Percentiles rank a stretch among this genome's conserved stretches.
Evolutionary conservation across 1,140 invertebrate genomes (phyloP).

Genomic region (Hyposmocoma kahamanoa): DNA sequence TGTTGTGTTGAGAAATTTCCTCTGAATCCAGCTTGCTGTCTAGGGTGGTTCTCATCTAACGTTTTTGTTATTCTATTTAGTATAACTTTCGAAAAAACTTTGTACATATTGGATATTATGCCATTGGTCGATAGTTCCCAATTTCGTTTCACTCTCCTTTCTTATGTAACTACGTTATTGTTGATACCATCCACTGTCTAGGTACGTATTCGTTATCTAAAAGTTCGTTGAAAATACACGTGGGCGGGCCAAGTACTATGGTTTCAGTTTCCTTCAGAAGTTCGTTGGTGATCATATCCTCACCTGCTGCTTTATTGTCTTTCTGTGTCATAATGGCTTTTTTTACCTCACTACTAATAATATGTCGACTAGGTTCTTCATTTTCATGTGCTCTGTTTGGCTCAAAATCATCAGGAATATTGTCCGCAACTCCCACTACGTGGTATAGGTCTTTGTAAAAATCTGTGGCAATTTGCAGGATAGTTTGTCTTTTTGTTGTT

Average conservation of each 20-base stretch:
- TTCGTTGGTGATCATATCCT: not conserved
- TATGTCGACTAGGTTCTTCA: not conserved
- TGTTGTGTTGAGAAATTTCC: not conserved
- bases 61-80: not conserved
- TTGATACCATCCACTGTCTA: not conserved
- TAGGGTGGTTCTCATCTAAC: conserved; percentile 4
- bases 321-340: conserved; percentile 3
- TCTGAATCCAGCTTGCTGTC: conserved; percentile 6
- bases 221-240: not conserved
- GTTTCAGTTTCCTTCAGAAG: not conserved
- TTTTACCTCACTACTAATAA: not conserved
- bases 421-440: not conserved
- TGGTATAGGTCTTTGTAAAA: conserved; percentile 5
- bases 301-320: not conserved
- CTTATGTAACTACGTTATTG: not conserved
- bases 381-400: not conserved
- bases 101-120: conserved; percentile 1
- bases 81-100: conserved; percentile 1
- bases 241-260: not conserved
- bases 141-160: not conserved
- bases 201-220: not conserved
- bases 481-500: not conserved
- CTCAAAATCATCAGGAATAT: no score
- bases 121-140: conserved; percentile 2
- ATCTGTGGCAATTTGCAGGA: not conserved